Conservation (phyloP, 2,888 invertebrate species). For the Megaustenia siamemsis region DNA sequence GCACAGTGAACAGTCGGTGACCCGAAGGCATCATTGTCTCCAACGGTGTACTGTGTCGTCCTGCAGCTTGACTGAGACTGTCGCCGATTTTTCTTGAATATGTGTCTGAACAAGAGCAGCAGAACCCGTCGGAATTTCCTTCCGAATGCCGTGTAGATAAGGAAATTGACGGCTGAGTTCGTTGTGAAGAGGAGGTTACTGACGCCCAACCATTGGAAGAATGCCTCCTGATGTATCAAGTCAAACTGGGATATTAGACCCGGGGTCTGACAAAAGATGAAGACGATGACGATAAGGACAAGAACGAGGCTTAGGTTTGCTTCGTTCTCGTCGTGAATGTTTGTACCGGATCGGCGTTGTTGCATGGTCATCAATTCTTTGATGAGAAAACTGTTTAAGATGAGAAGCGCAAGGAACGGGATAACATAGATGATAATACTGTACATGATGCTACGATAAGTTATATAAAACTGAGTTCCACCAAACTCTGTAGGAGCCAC, state of each 20-base stretch:
- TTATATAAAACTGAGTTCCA: slow-evolving; percentile 62
- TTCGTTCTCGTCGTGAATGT: slow-evolving; percentile 72
- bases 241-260: slow-evolving; percentile 74
- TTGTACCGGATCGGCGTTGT: slow-evolving; percentile 66
- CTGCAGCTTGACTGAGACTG: slow-evolving; percentile 12
- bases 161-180: slow-evolving; percentile 77
- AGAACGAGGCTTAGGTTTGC: slow-evolving; percentile 75
- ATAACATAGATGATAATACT: slow-evolving; percentile 70
- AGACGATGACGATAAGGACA: slow-evolving; percentile 76
- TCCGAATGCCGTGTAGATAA: slow-evolving; percentile 77
- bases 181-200: slow-evolving; percentile 74
- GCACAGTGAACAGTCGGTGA: neutral
- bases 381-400: slow-evolving; percentile 72
- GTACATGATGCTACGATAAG: slow-evolving; percentile 70
- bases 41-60: slow-evolving; percentile 2
- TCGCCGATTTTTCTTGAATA: slow-evolving; percentile 42
- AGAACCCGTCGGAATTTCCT: slow-evolving; percentile 72
- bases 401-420: slow-evolving; percentile 66
- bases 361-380: slow-evolving; percentile 74
- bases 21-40: neutral
- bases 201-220: slow-evolving; percentile 73
- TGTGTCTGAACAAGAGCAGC: slow-evolving; percentile 65
- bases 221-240: slow-evolving; percentile 62
- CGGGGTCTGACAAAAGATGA: slow-evolving; percentile 77
- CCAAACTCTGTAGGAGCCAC: slow-evolving; percentile 68